Percentiles rank a stretch among this genome's conserved stretches.
phyloP scores from a whole-genome alignment of 2,797 vertebrate genomes.

The Enteromius afrohamiltoni region DNA sequence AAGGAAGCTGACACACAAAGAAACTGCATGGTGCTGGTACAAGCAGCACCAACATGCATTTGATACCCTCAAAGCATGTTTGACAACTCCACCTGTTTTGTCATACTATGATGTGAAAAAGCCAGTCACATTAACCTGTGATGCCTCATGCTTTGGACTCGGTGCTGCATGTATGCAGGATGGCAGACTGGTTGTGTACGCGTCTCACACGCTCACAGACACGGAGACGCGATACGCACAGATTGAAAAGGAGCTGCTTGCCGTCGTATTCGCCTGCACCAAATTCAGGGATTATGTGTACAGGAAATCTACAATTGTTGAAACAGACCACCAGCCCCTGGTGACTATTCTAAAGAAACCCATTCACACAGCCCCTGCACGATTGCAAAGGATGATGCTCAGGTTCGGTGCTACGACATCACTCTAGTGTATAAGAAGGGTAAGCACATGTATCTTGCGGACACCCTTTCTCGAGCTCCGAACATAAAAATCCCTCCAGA shows the following conservation, averaged over 20 bases:
- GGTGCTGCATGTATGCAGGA: background rate
- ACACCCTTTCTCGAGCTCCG: background rate
- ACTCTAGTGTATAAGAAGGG: background rate
- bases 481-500: background rate
- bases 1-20: background rate
- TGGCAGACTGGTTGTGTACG: background rate
- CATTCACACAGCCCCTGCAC: background rate
- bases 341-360: slow-evolving; percentile 2
- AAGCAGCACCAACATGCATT: background rate
- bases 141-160: background rate
- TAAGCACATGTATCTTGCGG: background rate
- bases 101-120: background rate
- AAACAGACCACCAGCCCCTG: background rate
- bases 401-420: background rate
- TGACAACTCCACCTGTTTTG: background rate
- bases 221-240: background rate
- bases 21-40: background rate
- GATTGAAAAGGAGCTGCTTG: background rate
- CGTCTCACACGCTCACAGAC: background rate
- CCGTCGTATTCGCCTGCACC: background rate
- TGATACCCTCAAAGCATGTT: background rate
- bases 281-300: slow-evolving; percentile 5
- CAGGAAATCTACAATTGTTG: background rate
- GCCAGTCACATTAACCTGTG: background rate
- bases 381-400: background rate